Evolutionary conservation across 1,140 invertebrate species (phyloP).

Genomic region (Pantala flavescens): DNA sequence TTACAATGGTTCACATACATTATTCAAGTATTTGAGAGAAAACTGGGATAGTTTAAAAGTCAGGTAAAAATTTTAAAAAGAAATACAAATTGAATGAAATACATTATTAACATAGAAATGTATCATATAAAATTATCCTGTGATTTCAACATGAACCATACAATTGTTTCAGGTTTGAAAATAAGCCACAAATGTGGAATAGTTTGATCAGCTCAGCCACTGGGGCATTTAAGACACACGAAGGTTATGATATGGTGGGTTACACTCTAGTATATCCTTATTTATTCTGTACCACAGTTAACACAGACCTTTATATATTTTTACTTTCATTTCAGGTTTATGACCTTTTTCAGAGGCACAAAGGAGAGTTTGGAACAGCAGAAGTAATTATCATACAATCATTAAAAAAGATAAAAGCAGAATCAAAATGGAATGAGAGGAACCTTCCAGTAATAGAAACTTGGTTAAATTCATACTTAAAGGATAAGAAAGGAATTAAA

Average conservation of each 20-base stretch:
- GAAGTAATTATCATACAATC: constrained; percentile 54
- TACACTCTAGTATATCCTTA: too few species aligned
- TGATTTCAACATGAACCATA: not conserved
- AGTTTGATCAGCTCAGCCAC: constrained; percentile 57
- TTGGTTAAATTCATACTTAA: constrained; percentile 49
- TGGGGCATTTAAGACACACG: constrained; percentile 55
- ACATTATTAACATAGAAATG: not conserved
- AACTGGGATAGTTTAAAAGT: constrained; percentile 54
- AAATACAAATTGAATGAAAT: not conserved
- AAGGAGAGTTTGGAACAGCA: constrained; percentile 51
- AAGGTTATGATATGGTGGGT: constrained; percentile 51
- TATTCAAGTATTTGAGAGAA: constrained; percentile 54
- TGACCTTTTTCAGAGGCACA: constrained; percentile 43
- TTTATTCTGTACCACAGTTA: too few species aligned
- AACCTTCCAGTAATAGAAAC: constrained; percentile 56
- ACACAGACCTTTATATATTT: not conserved
- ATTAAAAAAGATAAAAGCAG: constrained; percentile 52
- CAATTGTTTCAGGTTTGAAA: constrained; percentile 42
- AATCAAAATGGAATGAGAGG: constrained; percentile 54
- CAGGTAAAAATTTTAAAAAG: constrained; percentile 33
- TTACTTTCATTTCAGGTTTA: constrained; percentile 24
- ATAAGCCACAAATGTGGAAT: constrained; percentile 58
- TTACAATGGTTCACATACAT: constrained; percentile 51
- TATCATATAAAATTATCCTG: not conserved
- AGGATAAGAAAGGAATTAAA: not conserved